Conservation (phyloP, 2,113 vertebrate genomes). For the Oryzias curvinotus region DNA sequence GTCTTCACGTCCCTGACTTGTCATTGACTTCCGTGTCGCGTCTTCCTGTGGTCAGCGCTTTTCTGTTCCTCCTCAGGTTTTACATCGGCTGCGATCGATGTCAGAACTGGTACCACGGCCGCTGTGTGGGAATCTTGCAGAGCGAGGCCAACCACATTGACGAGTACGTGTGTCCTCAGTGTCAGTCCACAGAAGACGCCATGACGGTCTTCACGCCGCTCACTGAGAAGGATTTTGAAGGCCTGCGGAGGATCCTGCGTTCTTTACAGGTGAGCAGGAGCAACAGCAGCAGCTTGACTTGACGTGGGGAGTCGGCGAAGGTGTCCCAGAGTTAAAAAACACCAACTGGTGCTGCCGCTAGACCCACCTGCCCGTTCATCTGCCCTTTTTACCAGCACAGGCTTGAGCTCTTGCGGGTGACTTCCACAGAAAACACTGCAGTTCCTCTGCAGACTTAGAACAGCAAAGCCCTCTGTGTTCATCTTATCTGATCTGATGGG, state of each 20-base stretch:
- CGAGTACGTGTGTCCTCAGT: slow-evolving; percentile 96
- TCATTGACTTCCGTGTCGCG: too few relatives aligned
- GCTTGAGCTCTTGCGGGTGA: too few relatives aligned
- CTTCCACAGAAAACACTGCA: background rate
- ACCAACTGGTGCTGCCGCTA: too few relatives aligned
- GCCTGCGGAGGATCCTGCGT: slow-evolving; percentile 89
- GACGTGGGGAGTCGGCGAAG: too few relatives aligned
- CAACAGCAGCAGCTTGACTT: too few relatives aligned
- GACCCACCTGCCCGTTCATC: too few relatives aligned
- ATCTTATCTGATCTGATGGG: slow-evolving; percentile 67
- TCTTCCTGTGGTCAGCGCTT: background rate
- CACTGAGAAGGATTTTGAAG: slow-evolving; percentile 96
- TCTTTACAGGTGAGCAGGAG: slow-evolving; percentile 84
- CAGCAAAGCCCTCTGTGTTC: slow-evolving; percentile 58
- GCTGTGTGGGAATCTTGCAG: slow-evolving; percentile 97
- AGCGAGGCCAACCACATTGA: slow-evolving; percentile 98
- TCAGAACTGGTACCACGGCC: slow-evolving; percentile 99
- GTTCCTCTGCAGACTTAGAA: slow-evolving; percentile 19
- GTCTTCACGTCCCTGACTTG: too few relatives aligned
- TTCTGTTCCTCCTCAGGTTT: slow-evolving; percentile 77
- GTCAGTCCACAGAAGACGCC: slow-evolving; percentile 98
- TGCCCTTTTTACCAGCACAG: too few relatives aligned
- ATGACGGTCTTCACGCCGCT: slow-evolving; percentile 98
- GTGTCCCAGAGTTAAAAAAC: too few relatives aligned
- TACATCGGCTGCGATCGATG: slow-evolving; percentile 98